Base-by-base conservation (phyloP, 2,113 vertebrate species). In the Onychorhynchus coronatus region DNA sequence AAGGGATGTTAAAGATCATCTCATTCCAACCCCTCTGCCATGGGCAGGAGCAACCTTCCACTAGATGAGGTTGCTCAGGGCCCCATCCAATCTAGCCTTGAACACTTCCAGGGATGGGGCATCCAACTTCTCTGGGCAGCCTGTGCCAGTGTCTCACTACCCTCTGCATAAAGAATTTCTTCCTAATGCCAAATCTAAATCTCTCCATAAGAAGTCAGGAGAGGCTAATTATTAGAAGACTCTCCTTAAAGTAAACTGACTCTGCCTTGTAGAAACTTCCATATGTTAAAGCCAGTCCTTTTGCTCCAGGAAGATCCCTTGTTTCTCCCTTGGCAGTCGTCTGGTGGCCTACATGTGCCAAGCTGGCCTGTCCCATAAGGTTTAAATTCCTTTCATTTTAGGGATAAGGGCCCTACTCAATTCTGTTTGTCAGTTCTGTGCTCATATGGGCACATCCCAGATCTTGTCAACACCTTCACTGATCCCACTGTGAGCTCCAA, bases 301-400 rank as follows among this genome's bases (percentile, higher is more conserved):
- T 35, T 86, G 50, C 28, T 66, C 12, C 25, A 70, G 37, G 46
- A 62, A 50, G 52, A 68, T 35, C 19, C 14, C 27, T 75, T 35
- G 28, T 81, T 86, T 70, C 53, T 89, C 22, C 24, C 11, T 56
- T 3, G 6, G 19, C n/a, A 6, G 24, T 53, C 46, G 27, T 78
- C 23, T 78, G 4, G 28, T 63, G 71, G 20, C 24, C 5, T 71
- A 1, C 0, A 1, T 6, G 2, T 44, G 33, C 59, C 35, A 56
- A 42, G 23, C 12, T 65, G 63, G 6, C 14, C 81, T 5, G 1
- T 63, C 42, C 59, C 17, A 59, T 70, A 30, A 28, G 6, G 18
- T 78, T 49, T 71, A 22, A 62, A 30, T 91, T n/a, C 41, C 28
- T 58, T 61, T 52, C 15, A n/a, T 0, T 53, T 30, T 44, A 24